Conservation (phyloP, 2,113 vertebrate genomes). For the Mormyrus lacerda region DNA sequence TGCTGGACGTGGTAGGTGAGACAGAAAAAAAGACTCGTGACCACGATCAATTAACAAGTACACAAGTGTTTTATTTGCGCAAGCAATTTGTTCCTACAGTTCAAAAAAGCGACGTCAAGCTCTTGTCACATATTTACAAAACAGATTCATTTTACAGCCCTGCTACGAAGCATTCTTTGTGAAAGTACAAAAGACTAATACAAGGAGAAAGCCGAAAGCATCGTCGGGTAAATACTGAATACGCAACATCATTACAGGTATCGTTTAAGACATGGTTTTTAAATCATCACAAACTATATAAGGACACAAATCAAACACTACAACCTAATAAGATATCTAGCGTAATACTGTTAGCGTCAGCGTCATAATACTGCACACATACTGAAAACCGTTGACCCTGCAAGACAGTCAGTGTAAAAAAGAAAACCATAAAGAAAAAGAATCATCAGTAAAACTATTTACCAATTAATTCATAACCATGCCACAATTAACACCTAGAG, state of each 20-base stretch:
- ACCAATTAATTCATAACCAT: slow-evolving; percentile 96
- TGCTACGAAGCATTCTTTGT: slow-evolving; percentile 93
- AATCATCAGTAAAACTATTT: slow-evolving; percentile 67
- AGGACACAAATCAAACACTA: slow-evolving; percentile 85
- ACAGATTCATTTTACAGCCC: slow-evolving; percentile 83
- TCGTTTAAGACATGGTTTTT: slow-evolving; percentile 75
- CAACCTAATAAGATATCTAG: slow-evolving; percentile 75
- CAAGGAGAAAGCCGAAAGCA: slow-evolving; percentile 72
- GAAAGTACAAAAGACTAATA: slow-evolving; percentile 84
- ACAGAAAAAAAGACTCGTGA: slow-evolving; percentile 2
- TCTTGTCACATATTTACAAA: slow-evolving; percentile 96
- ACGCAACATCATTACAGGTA: slow-evolving; percentile 69
- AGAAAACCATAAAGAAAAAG: slow-evolving; percentile 24
- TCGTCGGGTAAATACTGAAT: slow-evolving; percentile 49
- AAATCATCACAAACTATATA: slow-evolving; percentile 77
- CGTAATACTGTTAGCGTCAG: slow-evolving; percentile 72
- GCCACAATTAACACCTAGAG: slow-evolving; percentile 90
- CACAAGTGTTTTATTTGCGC: slow-evolving; percentile 93
- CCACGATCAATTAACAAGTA: slow-evolving; percentile 67
- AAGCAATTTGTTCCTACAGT: slow-evolving; percentile 98
- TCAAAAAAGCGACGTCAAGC: slow-evolving; percentile 91
- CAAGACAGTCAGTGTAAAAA: slow-evolving; percentile 70
- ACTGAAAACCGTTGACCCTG: slow-evolving; percentile 67
- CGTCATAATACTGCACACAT: slow-evolving; percentile 82
- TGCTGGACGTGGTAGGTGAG: neutral